phyloP scores from a whole-genome alignment of 2,888 invertebrate species.

The Phasia obesa region DNA sequence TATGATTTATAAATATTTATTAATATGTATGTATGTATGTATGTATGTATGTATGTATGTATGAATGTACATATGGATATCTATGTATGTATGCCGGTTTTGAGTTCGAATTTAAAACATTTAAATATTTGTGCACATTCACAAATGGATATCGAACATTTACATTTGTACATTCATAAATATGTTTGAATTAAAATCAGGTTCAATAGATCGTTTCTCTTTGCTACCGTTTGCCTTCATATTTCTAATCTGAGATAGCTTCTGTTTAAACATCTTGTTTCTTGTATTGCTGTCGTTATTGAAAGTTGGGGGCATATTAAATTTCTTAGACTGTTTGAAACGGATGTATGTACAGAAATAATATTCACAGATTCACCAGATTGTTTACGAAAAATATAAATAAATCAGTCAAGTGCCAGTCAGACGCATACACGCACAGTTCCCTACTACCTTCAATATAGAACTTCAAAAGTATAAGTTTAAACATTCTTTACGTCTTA shows the following conservation, averaged over 20 bases:
- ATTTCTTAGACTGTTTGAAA: neutral
- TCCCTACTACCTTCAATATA: too few species aligned
- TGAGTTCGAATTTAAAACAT: neutral
- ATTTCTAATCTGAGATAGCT: constrained; percentile 11
- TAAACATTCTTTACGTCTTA: too few species aligned
- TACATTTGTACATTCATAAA: constrained; percentile 8
- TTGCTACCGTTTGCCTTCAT: constrained; percentile 49
- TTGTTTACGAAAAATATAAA: too few species aligned
- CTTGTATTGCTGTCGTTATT: neutral
- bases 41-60: neutral
- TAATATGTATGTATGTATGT: too few species aligned
- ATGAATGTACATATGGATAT: too few species aligned
- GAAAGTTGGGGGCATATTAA: neutral
- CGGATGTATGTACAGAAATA: neutral
- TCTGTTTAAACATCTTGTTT: constrained; percentile 25
- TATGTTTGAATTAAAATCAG: constrained; percentile 52
- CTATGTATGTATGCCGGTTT: neutral
- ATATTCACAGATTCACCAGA: too few species aligned
- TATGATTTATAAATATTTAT: constrained; percentile 25
- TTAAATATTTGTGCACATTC: neutral
- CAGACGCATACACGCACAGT: too few species aligned
- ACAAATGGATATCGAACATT: neutral
- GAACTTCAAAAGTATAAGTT: too few species aligned
- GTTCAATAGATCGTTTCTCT: constrained; percentile 40
- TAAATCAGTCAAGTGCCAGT: too few species aligned